These are phyloP conservation scores for Eupithecia subfuscata DNA, from an alignment of 2,888 invertebrate species.

Conservation along the genomic window DNA sequence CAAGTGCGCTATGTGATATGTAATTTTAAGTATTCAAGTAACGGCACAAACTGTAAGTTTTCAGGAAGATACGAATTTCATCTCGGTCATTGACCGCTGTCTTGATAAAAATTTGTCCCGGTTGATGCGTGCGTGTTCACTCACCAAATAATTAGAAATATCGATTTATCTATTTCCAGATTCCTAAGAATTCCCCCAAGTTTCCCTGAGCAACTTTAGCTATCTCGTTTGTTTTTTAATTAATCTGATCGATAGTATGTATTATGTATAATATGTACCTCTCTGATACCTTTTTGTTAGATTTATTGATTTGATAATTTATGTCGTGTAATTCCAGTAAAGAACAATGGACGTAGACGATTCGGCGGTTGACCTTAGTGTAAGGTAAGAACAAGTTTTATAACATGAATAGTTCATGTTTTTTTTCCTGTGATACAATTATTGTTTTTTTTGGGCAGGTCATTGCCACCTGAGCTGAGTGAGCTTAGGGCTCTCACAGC, in stretches of 20 bases:
- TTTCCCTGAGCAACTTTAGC: background rate
- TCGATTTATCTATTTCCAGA: constrained; percentile 32
- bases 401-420: constrained; percentile 40
- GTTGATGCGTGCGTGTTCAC: constrained; percentile 66
- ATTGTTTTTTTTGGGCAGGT: constrained; percentile 55
- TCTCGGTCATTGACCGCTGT: constrained; percentile 36
- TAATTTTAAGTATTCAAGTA: background rate
- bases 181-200: background rate
- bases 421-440: constrained; percentile 2
- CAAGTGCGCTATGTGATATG: constrained; percentile 7
- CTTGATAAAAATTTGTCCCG: constrained; percentile 56
- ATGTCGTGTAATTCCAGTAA: constrained; percentile 59
- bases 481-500: constrained; percentile 85
- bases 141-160: constrained; percentile 51
- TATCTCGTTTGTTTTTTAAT: background rate
- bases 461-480: constrained; percentile 80
- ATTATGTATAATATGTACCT: background rate
- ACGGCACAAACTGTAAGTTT: constrained; percentile 20
- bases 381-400: constrained; percentile 84
- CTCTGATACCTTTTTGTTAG: constrained; percentile 12
- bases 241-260: background rate
- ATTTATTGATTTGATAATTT: constrained; percentile 55
- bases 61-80: constrained; percentile 4
- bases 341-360: constrained; percentile 94
- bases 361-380: constrained; percentile 94